Conservation (phyloP, 2,113 vertebrate genomes). For the Pipa parva region DNA sequence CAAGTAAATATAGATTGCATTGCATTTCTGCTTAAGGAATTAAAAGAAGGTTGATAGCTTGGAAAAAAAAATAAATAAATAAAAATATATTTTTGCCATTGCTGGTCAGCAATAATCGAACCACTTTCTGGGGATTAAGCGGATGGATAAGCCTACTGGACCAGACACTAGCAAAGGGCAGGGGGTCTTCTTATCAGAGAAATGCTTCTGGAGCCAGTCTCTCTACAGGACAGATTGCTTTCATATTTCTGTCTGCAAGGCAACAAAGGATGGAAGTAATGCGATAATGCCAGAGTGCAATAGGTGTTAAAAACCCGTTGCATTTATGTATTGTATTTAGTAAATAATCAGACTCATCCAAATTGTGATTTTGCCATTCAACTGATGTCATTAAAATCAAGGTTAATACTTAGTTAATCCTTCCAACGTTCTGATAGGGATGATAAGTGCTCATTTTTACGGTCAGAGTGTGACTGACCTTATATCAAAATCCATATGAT, state of each 20-base stretch:
- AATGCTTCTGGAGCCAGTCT: conserved; percentile 93
- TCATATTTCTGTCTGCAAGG: conserved; percentile 86
- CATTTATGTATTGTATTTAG: conserved; percentile 90
- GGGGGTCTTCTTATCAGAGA: conserved; percentile 94
- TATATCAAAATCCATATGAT: conserved; percentile 72
- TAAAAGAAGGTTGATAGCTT: conserved; percentile 81
- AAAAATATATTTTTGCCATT: conserved; percentile 86
- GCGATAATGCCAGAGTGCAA: conserved; percentile 94
- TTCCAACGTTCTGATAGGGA: conserved; percentile 61
- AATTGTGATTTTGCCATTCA: conserved; percentile 86
- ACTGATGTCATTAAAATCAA: conserved; percentile 84
- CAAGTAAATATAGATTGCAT: conserved; percentile 83
- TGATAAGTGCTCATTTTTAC: conserved; percentile 72
- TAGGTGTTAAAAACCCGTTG: conserved; percentile 85
- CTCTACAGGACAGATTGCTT: conserved; percentile 95
- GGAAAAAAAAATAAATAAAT: conserved; percentile 60
- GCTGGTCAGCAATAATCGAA: conserved; percentile 99
- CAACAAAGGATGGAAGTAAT: conserved; percentile 98
- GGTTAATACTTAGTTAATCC: conserved; percentile 88
- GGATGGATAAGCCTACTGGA: conserved; percentile 98
- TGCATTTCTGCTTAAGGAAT: conserved; percentile 79
- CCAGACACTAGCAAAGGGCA: conserved; percentile 88
- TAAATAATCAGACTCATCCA: conserved; percentile 89
- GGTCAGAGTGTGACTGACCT: conserved; percentile 79
- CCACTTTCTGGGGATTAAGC: conserved; percentile 99